Base-by-base conservation (phyloP, 2,113 vertebrate species). In the Silurus asotus region DNA sequence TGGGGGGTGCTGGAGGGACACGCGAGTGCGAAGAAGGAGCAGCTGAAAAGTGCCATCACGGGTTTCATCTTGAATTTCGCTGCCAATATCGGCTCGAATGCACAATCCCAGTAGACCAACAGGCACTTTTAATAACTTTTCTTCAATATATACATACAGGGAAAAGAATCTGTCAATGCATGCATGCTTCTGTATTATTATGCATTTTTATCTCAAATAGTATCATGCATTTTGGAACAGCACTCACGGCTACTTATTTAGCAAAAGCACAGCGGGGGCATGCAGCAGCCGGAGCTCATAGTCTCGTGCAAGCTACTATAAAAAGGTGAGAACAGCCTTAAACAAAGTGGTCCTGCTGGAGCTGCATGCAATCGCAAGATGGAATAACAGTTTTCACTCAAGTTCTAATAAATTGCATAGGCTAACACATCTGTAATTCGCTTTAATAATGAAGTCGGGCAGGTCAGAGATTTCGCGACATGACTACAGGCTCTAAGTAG, bases 1-100 rank as follows among this genome's bases (percentile, higher is more conserved):
- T 9, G 8, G 93, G 93, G 91, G 90, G 90, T 90, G 88, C 91
- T 13, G 49, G 56, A 9, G 92, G 90, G 92, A 92, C 80, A 87
- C 92, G 93, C 92, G 93, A 85, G 92, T 88, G 92, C 89, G 93
- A 93, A 90, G 89, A 79, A 90, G 88, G 92, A 90, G 91, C 90
- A 91, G 88, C 90, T 86, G 86, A 90, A 91, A 92, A 93, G 94
- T 94, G 94, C 92, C 94, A 94, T 94, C 94, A 92, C 93, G 93
- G 93, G 92, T 93, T 94, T 94, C 94, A 93, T 95, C 92, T 94
- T 87, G 89, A 92, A 93, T 93, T 83, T 89, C 90, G 51, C 92
- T 94, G 92, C 90, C 93, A 93, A 90, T 93, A 93, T 91, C 89
- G 48, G 89, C 86, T 86, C 87, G 89, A 61, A 28, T 45, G 28